Conservation (phyloP, 2,113 vertebrate species). For the Bathybates hornii region DNA sequence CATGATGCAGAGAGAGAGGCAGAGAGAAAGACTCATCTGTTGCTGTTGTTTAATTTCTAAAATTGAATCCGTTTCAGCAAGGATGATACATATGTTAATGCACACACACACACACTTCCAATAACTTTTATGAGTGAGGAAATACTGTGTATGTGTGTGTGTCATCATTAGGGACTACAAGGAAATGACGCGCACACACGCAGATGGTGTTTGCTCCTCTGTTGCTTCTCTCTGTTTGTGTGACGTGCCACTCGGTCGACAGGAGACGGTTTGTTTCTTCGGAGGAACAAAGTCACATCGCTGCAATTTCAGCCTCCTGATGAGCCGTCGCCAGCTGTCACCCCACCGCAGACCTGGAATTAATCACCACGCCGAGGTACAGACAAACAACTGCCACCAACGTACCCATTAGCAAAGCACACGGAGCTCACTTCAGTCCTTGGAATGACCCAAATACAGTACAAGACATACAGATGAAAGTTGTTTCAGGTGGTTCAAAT, state of each 20-base stretch:
- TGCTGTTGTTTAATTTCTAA: constrained; percentile 47
- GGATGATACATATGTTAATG: constrained; percentile 44
- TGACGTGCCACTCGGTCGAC: neutral
- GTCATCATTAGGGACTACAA: neutral
- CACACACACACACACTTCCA: neutral
- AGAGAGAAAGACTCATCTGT: constrained; percentile 11
- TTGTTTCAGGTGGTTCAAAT: neutral
- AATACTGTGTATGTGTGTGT: neutral
- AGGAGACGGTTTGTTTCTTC: constrained; percentile 32
- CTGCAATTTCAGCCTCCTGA: neutral
- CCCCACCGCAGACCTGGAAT: constrained; percentile 4
- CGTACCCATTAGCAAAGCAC: neutral
- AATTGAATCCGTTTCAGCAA: constrained; percentile 26
- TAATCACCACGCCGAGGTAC: constrained; percentile 3
- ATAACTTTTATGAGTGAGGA: neutral
- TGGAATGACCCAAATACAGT: neutral
- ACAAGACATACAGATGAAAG: neutral
- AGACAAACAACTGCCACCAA: neutral
- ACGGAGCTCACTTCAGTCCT: neutral
- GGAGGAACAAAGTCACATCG: constrained; percentile 30
- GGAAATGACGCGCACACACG: neutral
- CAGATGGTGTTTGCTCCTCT: constrained; percentile 14
- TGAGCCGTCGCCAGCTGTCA: constrained; percentile 28
- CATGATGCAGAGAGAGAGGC: neutral
- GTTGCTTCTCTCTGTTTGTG: neutral